Conservation (phyloP, 1,140 invertebrate genomes). For the Vanessa tameamea region DNA sequence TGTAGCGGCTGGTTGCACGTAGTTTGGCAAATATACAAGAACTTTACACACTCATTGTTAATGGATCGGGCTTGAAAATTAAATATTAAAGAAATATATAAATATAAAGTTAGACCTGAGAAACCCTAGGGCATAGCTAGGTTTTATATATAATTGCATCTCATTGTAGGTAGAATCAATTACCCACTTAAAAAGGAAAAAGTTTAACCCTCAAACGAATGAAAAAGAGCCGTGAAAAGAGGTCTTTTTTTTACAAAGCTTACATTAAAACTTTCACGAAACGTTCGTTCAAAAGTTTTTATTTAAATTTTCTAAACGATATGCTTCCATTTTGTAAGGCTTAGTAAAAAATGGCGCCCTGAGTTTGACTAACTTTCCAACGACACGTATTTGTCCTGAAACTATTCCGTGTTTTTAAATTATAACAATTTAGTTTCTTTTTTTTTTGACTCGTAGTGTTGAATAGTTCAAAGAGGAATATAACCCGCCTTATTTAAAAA, state of each 20-base stretch:
- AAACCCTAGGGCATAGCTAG: too few relatives aligned
- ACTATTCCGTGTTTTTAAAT: neutral
- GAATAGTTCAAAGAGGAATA: too few relatives aligned
- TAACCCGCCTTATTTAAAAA: too few relatives aligned
- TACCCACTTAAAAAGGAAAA: neutral
- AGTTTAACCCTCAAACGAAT: conserved; percentile 3
- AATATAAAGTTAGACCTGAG: too few relatives aligned
- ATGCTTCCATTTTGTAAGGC: neutral
- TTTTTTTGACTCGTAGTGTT: neutral
- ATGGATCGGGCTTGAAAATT: too few relatives aligned
- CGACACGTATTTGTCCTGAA: neutral
- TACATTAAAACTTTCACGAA: conserved; percentile 4
- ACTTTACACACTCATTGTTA: too few relatives aligned
- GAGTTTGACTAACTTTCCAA: neutral
- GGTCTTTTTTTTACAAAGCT: conserved; percentile 2
- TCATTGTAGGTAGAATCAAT: neutral
- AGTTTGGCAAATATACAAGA: too few relatives aligned
- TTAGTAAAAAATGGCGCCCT: neutral
- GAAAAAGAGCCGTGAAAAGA: conserved; percentile 3
- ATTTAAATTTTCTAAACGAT: conserved; percentile 13
- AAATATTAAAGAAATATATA: too few relatives aligned
- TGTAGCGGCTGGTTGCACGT: too few relatives aligned
- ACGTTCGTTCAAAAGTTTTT: conserved; percentile 4
- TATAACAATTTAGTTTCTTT: neutral
- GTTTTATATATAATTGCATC: neutral